Conservation (phyloP, 92 coral and sea anemone species). For the Porites divaricata region DNA sequence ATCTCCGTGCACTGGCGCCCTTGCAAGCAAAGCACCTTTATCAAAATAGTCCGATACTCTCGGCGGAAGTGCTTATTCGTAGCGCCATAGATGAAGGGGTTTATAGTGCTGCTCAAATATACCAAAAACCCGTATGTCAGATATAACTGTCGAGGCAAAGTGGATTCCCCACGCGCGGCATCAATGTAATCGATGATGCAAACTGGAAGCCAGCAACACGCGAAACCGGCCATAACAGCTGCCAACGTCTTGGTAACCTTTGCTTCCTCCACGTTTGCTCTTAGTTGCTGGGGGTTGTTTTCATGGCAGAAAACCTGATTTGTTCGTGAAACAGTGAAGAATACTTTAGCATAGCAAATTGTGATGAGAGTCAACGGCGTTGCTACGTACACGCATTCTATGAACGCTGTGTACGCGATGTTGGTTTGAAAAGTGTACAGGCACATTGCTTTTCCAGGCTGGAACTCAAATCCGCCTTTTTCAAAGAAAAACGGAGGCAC, state of each 20-base stretch:
- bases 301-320: constrained; percentile 62
- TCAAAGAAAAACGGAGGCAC: constrained; percentile 64
- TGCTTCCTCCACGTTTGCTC: constrained; percentile 82
- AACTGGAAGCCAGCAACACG: constrained; percentile 86
- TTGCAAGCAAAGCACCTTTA: constrained; percentile 5
- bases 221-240: constrained; percentile 71
- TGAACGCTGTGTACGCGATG: constrained; percentile 59
- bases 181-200: constrained; percentile 75
- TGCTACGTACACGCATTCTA: constrained; percentile 60
- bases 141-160: constrained; percentile 60
- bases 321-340: constrained; percentile 51
- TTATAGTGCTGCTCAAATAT: constrained; percentile 68
- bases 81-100: constrained; percentile 80
- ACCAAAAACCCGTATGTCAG: constrained; percentile 70
- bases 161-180: constrained; percentile 59
- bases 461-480: constrained; percentile 65
- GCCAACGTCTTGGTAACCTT: constrained; percentile 82
- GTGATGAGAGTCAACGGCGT: constrained; percentile 51
- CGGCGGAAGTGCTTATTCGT: constrained; percentile 71
- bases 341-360: constrained; percentile 64
- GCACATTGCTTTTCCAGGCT: constrained; percentile 87
- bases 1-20: not conserved
- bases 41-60: constrained; percentile 55
- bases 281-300: constrained; percentile 46
- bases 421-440: constrained; percentile 75